Base-by-base conservation (phyloP, 2,113 vertebrate genomes). In the Natator depressus region DNA sequence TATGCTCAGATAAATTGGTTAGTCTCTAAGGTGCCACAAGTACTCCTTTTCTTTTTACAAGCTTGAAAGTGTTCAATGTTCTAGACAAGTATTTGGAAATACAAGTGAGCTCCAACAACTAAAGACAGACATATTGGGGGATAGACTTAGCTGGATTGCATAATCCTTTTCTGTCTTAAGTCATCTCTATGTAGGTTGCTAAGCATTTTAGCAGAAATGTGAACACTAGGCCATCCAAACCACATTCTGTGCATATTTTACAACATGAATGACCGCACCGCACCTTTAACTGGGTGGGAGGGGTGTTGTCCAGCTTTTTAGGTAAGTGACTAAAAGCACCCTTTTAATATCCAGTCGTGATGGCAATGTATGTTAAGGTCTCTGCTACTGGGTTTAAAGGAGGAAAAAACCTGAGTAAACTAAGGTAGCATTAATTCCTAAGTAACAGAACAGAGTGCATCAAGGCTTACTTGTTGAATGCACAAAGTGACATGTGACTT, bases 281-380 rank as follows among this genome's bases (percentile, higher is more conserved):
- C 25, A 11, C 10, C 55, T 57, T 27, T 57, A 57, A 57, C 24
- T 22, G 25, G 1, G 53, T 22, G 55, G 55, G 25, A 57, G 24
- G 54, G 54, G 54, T 53, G 17, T 53, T 20, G 51, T 53, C 6
- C 17, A 53, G 51, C 51, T 53, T 53, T 86, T 59, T 89, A 75
- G 17, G 54, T 86, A 49, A 38, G 79, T 51, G 80, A 17, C 80
- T 89, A 88, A 82, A 91, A 93, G 53, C 50, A 86, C 89, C 83
- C 85, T 80, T 88, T 94, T 90, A 97, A 97, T 47, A 59, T 80
- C 80, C 55, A 69, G 29, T 81, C 94, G 96, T 79, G 94, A 87
- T 94, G 92, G 96, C 93, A 97, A 94, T 96, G 38, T 91, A 95
- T 97, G 92, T 72, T 88, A 96, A 93, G 95, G 57, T 89, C 93